These are phyloP conservation scores for Cyprinodon variegatus DNA, from an alignment of 2,113 vertebrate genomes.

Conservation along the genomic window DNA sequence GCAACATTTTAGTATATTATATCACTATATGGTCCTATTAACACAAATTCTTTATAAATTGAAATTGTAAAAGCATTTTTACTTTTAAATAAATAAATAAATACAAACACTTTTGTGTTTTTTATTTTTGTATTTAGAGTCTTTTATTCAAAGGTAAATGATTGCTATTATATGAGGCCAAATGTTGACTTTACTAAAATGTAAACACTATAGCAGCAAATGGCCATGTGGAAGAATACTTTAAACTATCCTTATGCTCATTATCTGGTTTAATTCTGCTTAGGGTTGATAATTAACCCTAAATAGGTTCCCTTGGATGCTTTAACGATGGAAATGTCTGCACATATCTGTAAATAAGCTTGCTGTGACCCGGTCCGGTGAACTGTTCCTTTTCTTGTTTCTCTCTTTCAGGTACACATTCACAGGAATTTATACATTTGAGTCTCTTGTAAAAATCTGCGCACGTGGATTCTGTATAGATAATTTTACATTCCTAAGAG, in stretches of 20 bases:
- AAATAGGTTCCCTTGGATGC: background rate
- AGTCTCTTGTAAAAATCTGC: conserved; percentile 96
- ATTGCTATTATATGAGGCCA: no score
- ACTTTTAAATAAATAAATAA: no score
- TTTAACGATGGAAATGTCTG: conserved; percentile 10
- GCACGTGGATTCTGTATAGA: conserved; percentile 99
- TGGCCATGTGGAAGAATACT: no score
- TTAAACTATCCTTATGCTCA: no score
- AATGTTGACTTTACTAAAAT: background rate
- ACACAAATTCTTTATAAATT: no score
- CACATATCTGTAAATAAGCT: background rate
- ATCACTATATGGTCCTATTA: no score
- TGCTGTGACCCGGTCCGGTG: conserved; percentile 19
- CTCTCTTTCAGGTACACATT: conserved; percentile 90
- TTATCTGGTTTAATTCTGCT: no score
- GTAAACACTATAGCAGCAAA: no score
- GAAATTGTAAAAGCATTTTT: no score
- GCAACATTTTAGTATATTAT: background rate
- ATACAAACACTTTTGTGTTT: background rate
- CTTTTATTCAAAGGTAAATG: no score
- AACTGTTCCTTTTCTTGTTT: conserved; percentile 52
- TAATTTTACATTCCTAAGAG: conserved; percentile 94
- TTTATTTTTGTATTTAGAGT: background rate
- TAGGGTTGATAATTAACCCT: background rate
- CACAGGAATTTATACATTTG: conserved; percentile 98